Percentiles rank a stretch among this genome's conserved stretches.
Evolutionary conservation across 1,140 invertebrate species (phyloP).

Genomic region (Samia ricini): DNA sequence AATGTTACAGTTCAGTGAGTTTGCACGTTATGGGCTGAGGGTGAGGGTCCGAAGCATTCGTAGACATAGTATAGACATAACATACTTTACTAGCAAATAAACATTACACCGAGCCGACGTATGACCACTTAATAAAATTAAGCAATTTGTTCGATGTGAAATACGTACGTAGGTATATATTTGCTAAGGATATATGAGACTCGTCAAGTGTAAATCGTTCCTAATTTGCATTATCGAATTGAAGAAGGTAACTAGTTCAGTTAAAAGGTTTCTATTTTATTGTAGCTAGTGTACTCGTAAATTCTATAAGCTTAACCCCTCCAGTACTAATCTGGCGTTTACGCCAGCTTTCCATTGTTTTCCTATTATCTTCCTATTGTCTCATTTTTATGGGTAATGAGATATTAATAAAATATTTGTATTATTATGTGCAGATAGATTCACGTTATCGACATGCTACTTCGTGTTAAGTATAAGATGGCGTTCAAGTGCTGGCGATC

Average conservation of each 20-base stretch:
- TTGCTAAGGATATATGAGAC: constrained; percentile 41
- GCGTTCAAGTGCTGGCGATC: too few relatives aligned
- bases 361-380: too few relatives aligned
- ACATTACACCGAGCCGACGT: constrained; percentile 40
- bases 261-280: background rate
- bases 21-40: constrained; percentile 40
- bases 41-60: constrained; percentile 14
- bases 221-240: constrained; percentile 46
- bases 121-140: constrained; percentile 73
- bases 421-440: too few relatives aligned
- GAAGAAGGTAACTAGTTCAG: constrained; percentile 15
- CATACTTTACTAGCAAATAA: constrained; percentile 45
- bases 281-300: background rate
- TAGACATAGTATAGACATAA: constrained; percentile 8
- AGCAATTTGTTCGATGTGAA: constrained; percentile 63
- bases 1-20: constrained; percentile 59
- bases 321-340: too few relatives aligned
- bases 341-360: too few relatives aligned
- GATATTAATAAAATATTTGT: too few relatives aligned
- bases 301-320: too few relatives aligned
- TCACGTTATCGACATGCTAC: too few relatives aligned
- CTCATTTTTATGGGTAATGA: too few relatives aligned
- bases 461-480: too few relatives aligned
- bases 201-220: constrained; percentile 35
- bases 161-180: constrained; percentile 58